Percentiles rank a stretch among this genome's conserved stretches.
phyloP scores from a whole-genome alignment of 2,797 vertebrate genomes.

The Nyctalus aviator region DNA sequence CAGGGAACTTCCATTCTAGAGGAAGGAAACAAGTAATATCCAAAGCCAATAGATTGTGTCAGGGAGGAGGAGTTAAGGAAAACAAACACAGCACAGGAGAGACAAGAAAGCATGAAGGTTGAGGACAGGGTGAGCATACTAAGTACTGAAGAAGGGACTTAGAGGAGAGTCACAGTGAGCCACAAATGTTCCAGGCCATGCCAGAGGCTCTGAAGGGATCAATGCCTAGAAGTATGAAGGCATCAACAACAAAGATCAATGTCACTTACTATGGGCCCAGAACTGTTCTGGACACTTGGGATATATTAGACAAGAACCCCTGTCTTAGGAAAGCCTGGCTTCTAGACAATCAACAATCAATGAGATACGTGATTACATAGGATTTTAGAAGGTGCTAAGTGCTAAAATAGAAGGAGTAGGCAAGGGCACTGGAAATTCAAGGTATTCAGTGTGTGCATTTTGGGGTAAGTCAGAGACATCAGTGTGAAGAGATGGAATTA shows the following conservation, averaged over 20 bases:
- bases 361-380: fast-evolving
- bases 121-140: neutral
- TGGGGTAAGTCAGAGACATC: too few species aligned
- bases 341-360: neutral
- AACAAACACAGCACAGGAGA: too few species aligned
- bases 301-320: neutral
- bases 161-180: neutral
- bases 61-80: too few species aligned
- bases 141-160: neutral
- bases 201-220: fast-evolving
- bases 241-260: neutral
- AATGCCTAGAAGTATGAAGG: fast-evolving
- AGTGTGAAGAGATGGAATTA: neutral
- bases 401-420: neutral
- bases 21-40: too few species aligned
- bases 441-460: fast-evolving
- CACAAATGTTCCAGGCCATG: neutral
- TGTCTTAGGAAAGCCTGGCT: neutral
- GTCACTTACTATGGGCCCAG: fast-evolving
- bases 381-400: neutral
- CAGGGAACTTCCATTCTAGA: too few species aligned
- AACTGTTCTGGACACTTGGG: neutral
- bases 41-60: too few species aligned
- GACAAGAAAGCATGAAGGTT: too few species aligned
- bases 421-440: neutral